phyloP scores from a whole-genome alignment of 2,888 invertebrate species.

The Geotrupes spiniger region DNA sequence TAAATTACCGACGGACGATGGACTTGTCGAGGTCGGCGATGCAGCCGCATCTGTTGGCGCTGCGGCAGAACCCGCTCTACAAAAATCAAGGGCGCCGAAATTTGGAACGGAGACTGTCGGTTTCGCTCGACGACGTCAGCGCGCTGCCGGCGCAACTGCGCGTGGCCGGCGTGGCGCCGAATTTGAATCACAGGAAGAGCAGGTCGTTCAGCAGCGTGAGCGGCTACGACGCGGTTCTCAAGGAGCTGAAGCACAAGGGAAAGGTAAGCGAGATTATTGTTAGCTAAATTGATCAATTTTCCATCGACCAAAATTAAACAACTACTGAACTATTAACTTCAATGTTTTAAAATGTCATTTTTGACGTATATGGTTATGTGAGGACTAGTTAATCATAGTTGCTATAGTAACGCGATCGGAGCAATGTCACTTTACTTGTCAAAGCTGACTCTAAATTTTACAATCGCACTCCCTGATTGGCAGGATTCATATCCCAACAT shows the following conservation, averaged over 20 bases:
- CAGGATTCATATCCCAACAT: too few species aligned
- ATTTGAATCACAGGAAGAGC: constrained; percentile 15
- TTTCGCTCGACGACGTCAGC: constrained; percentile 14
- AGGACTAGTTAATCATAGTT: too few species aligned
- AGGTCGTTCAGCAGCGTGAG: constrained; percentile 3
- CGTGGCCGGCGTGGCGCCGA: constrained; percentile 8
- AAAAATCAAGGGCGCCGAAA: constrained; percentile 9
- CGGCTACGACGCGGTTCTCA: background rate
- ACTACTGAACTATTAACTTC: too few species aligned
- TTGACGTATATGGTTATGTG: too few species aligned
- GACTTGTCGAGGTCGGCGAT: background rate
- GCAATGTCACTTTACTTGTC: too few species aligned
- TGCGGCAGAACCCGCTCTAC: constrained; percentile 8
- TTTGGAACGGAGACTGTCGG: constrained; percentile 13
- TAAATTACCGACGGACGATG: background rate
- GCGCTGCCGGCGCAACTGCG: constrained; percentile 1
- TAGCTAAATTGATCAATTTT: too few species aligned
- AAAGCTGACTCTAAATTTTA: too few species aligned
- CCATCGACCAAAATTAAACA: too few species aligned
- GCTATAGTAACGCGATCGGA: too few species aligned
- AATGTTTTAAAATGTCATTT: too few species aligned
- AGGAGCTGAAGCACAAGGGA: background rate
- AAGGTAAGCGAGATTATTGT: too few species aligned
- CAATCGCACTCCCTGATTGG: too few species aligned
- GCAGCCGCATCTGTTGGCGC: constrained; percentile 3